Base-by-base conservation (phyloP, 2,888 invertebrate species). In the Megastigmus dorsalis region DNA sequence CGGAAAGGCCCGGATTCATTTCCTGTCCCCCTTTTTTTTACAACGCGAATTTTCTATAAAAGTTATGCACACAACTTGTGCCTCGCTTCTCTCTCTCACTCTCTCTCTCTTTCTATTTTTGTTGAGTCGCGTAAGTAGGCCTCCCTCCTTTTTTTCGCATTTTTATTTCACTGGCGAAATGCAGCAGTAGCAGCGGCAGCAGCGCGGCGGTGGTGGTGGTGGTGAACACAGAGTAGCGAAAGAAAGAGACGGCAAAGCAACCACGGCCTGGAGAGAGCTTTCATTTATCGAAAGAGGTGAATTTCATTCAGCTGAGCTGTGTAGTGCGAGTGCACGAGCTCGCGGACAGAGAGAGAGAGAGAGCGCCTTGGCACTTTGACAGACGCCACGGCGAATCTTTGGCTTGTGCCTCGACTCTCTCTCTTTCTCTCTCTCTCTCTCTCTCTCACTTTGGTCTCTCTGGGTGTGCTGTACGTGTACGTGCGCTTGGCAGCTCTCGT, bases 301-400 rank as follows among this genome's bases (percentile, higher is more conserved):
- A 75, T 75, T 75, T 75, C 70, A 70, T 75, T 71, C 70, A 55
- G 38, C 41, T 15, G n/a, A 18, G 54, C 28, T 33, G 20, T 59
- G 10, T 30, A 55, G 65, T 33, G 15, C 38, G 43, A 3, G 23
- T 10, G n/a, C 4, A 10, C 50, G 50, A 10, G 26, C 26, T 38
- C 10, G 7, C n/a, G 26, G 43, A 18, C n/a, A 28, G 20, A 13
- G 15, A 28, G 57, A 23, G 28, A 23, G 59, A 7, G 50, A 20
- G 41, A 43, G 30, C 26, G 41, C 45, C 67, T 68, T 75, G 71
- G 75, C 75, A 71, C 71, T 75, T 71, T 75, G 75, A 71, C 71
- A 75, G 71, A 71, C 60, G 70, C 74, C 45, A 36, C 30, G 45
- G 38, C 67, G 62, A 67, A 74, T 74, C 73, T 74, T 74, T 74